Evolutionary conservation across 2,888 invertebrate genomes (phyloP), one percentile per base, ranked within the genome.

Genomic region (Brachylomia viminalis): DNA sequence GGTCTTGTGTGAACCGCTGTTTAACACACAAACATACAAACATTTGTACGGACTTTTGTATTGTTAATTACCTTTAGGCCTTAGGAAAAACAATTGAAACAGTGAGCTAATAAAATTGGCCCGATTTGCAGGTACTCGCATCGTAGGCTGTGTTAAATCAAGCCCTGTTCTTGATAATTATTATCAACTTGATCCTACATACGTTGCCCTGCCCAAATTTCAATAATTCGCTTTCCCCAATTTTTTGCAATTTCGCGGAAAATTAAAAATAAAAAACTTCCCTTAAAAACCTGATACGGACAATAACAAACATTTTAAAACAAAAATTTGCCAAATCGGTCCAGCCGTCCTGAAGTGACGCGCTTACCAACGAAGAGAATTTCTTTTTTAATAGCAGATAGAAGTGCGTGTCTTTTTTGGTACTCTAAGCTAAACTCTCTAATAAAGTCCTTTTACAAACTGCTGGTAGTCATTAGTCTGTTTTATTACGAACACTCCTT

Each of bases 1-100:
- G 42, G 62, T 33, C 54, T 45, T 30, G 59, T 75, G 38, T 71
- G 33, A 42, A 75, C 79, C 45, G 45, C 30, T 30, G 54, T 66
- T 7, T 30, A 68, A 72, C 42, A 7, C 52, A 61, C 47, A 64
- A 49, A 62, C 23, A 66, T 15, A 66, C 42, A 64, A n/a, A 75
- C 20, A 64, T 68, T 59, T 45, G 38, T 6, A n/a, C 3, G 6
- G 6, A 64, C 17, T 68, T 42, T 74, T 58, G 42, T 42, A 52
- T 47, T 45, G 52, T 70, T 77, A 23, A 75, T 56, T 56, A 45
- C 33, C 45, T 59, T 56, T 30, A 38, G 23, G 3, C 23, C 23
- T 52, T 23, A 52, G 10, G 23, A 52, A 23, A 52, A 23, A 23
- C 0, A 52, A 52, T 3, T 11, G 23, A 23, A 49, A 6, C 38